Evolutionary conservation across 1,140 invertebrate genomes (phyloP).

Genomic region (Drosophila jambulina): DNA sequence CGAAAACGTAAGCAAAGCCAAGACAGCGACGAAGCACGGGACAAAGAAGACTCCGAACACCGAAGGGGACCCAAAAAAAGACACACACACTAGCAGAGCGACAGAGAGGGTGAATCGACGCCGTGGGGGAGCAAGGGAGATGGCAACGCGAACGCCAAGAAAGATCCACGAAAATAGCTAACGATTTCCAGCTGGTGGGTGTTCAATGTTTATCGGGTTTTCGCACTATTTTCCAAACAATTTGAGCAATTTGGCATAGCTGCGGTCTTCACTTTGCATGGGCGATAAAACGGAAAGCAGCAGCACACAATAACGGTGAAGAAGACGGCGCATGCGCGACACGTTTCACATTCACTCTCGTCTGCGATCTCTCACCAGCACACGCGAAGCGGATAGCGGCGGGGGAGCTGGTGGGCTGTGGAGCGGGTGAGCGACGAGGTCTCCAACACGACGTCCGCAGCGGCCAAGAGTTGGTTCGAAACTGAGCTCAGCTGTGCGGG

Average conservation of each 20-base stretch:
- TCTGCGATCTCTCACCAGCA: constrained; percentile 44
- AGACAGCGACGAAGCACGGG: constrained; percentile 58
- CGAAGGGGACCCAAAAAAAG: constrained; percentile 42
- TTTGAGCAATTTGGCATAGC: constrained; percentile 61
- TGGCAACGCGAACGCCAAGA: constrained; percentile 53
- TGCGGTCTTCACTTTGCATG: constrained; percentile 62
- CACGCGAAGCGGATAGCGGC: constrained; percentile 31
- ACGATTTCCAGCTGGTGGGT: constrained; percentile 41
- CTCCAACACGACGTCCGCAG: constrained; percentile 59
- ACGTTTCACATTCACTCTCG: constrained; percentile 81
- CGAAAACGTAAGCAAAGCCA: constrained; percentile 70
- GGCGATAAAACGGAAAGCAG: constrained; percentile 45
- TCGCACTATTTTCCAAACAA: constrained; percentile 44
- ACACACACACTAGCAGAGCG: constrained; percentile 51
- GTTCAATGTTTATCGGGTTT: constrained; percentile 37
- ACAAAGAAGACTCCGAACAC: constrained; percentile 54
- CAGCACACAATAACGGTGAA: constrained; percentile 71
- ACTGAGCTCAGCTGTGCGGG: constrained; percentile 71
- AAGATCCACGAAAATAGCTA: constrained; percentile 41
- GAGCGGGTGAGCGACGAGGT: constrained; percentile 25
- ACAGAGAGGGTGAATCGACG: constrained; percentile 38
- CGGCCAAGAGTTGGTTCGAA: constrained; percentile 72
- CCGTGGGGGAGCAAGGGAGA: constrained; percentile 65
- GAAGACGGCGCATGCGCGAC: constrained; percentile 76
- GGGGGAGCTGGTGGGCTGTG: constrained; percentile 19